These are phyloP conservation scores for Momotus momota DNA, from an alignment of 2,797 vertebrate genomes.

Conservation along the genomic window DNA sequence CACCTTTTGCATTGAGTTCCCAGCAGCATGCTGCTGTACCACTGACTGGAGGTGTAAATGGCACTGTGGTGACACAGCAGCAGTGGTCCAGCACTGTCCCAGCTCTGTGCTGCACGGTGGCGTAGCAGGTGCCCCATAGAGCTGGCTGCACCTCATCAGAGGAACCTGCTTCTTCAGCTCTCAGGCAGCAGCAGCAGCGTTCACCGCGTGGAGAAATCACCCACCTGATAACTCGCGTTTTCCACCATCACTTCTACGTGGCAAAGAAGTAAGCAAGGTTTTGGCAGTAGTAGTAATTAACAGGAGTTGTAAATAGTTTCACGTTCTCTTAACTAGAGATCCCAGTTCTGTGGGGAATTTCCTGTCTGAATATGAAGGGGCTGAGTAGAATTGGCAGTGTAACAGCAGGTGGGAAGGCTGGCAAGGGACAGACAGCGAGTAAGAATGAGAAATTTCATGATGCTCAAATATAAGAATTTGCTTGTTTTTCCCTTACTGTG, in stretches of 20 bases:
- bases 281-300: background rate
- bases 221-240: background rate
- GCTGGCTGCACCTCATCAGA: background rate
- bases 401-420: background rate
- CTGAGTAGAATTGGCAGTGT: background rate
- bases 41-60: background rate
- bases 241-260: background rate
- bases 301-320: background rate
- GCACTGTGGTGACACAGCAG: background rate
- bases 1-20: background rate
- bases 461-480: background rate
- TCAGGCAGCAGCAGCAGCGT: background rate
- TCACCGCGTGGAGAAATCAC: background rate
- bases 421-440: background rate
- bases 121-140: accelerated
- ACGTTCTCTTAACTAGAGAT: constrained; percentile 9
- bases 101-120: accelerated
- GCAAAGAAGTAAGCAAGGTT: background rate
- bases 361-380: background rate
- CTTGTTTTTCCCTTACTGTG: background rate
- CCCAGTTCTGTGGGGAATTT: constrained; percentile 3
- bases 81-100: background rate
- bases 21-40: background rate
- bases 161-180: background rate
- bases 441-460: background rate